Percentiles rank a stretch among this genome's conserved stretches.
These are phyloP conservation scores for Lanius ludovicianus DNA, from an alignment of 2,113 vertebrate genomes.

Conservation along the genomic window DNA sequence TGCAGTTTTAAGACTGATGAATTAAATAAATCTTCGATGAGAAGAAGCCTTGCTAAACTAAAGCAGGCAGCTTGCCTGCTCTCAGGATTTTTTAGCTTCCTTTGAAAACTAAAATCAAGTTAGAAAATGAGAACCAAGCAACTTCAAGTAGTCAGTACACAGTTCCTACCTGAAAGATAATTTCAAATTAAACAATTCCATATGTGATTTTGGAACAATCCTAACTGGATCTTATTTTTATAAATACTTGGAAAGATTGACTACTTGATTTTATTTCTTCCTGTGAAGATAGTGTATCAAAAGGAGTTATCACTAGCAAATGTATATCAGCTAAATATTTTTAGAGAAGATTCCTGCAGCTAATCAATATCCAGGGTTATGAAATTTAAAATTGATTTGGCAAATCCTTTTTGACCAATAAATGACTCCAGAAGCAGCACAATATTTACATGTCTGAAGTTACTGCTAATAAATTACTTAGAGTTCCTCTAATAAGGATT, in stretches of 20 bases:
- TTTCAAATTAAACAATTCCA: not conserved
- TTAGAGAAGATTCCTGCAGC: not conserved
- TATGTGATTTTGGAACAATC: not conserved
- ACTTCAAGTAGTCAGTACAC: not conserved
- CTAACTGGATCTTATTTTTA: not conserved
- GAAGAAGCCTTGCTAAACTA: not conserved
- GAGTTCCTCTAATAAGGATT: not conserved
- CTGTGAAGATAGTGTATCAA: not conserved
- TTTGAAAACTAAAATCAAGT: not conserved
- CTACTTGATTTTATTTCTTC: not conserved
- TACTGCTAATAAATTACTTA: not conserved
- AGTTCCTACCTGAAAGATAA: not conserved
- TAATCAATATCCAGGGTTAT: not conserved
- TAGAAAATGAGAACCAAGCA: not conserved
- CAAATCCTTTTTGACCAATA: not conserved
- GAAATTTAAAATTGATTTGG: not conserved
- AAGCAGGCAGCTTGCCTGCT: not conserved
- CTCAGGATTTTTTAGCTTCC: accelerated
- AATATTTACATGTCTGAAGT: not conserved
- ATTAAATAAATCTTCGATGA: not conserved
- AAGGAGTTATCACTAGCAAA: not conserved
- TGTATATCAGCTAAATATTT: not conserved
- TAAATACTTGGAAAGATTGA: not conserved
- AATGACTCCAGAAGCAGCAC: not conserved
- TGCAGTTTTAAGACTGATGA: not conserved